phyloP scores from a whole-genome alignment of 2,113 vertebrate species.

The Ceratotherium simum region DNA sequence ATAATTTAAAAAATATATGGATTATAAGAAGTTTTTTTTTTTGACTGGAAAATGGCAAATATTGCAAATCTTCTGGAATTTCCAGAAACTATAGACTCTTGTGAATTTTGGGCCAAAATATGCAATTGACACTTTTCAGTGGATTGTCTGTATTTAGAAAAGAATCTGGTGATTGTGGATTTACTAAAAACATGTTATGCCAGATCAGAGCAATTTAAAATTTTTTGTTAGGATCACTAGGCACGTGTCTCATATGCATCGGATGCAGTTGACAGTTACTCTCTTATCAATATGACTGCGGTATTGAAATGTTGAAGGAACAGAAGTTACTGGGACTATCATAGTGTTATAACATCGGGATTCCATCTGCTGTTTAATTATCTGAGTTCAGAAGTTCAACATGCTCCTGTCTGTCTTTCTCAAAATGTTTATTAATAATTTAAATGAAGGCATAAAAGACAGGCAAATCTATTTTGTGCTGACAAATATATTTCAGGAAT shows the following conservation, averaged over 20 bases:
- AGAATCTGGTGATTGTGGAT: neutral
- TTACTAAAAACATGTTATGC: neutral
- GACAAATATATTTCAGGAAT: neutral
- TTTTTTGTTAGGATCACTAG: neutral
- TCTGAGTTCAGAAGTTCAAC: neutral
- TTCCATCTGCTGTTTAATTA: neutral
- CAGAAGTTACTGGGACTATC: neutral
- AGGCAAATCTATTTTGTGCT: neutral
- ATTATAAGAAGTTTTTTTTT: neutral
- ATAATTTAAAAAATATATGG: neutral
- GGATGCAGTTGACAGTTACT: no score
- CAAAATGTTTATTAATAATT: neutral
- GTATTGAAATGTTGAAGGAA: neutral
- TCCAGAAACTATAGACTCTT: neutral
- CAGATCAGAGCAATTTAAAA: neutral
- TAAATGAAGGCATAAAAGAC: neutral
- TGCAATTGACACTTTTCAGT: neutral
- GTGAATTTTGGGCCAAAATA: neutral
- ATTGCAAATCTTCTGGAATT: neutral
- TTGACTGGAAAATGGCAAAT: neutral
- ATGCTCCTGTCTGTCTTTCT: neutral
- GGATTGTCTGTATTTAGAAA: neutral
- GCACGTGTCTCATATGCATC: fast-evolving
- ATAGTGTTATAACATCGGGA: neutral
- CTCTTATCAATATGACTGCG: fast-evolving